Evolutionary conservation across 2,888 invertebrate species (phyloP), one percentile per base, ranked within the genome.

Genomic region (Volucella bombylans): DNA sequence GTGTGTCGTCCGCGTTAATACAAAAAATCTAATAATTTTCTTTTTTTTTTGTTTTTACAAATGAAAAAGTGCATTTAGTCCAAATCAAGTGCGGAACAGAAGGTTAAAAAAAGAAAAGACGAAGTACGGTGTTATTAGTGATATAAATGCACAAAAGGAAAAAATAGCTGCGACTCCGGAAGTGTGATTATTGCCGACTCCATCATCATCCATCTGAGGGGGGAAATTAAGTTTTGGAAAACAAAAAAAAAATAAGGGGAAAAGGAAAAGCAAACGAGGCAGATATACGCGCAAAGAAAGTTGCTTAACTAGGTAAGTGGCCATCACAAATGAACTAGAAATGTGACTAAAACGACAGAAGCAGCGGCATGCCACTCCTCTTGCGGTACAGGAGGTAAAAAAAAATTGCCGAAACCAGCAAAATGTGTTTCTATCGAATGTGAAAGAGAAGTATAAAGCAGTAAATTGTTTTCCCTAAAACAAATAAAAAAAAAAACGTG

Each of bases 231-330:
- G 11, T 41, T 38, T 50, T 54, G 43, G 54, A 18, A 18, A 18
- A 18, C 1, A 18, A 18, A 47, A 68, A 54, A 55, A 57, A 23
- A 61, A 52, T 54, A 54, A 68, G 55, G 10, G 15, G 45, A 57
- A 64, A 76, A 11, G 64, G 41, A 18, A 45, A 39, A 41, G 45
- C 78, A 79, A 68, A 72, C 74, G 23, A 73, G 55, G 65, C 52
- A 68, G 72, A 81, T 54, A 73, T 81, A 68, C 62, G 72, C 81
- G 72, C 81, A 67, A 85, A 85, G 85, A 85, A 85, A 85, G 85
- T 85, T 85, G 85, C 76, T 77, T 15, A 85, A 85, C 85, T 85
- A 85, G 85, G 85, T 85, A 85, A 85, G 85, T 85, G 85, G 72
- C 76, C 81, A 80, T 59, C 23, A 61, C 64, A 49, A 15, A 55